These are phyloP conservation scores for Salminus brasiliensis DNA, from an alignment of 2,113 vertebrate genomes.

Conservation along the genomic window DNA sequence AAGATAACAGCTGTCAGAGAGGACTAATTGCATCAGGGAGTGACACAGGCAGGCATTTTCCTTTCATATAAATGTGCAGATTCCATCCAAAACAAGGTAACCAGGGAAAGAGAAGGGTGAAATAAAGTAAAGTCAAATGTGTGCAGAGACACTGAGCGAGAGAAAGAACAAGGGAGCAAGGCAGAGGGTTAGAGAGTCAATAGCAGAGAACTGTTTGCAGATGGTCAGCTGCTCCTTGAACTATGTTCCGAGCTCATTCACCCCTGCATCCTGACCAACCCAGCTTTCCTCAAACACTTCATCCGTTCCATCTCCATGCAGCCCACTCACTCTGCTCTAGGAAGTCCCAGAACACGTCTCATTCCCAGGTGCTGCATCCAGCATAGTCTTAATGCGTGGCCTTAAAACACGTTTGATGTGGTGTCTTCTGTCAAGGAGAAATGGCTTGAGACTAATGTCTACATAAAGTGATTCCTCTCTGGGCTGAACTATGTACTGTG, in stretches of 20 bases:
- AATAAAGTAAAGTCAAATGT: no score
- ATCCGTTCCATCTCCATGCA: constrained; percentile 41
- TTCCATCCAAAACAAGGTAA: constrained; percentile 43
- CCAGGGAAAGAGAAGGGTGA: no score
- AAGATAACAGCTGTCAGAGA: constrained; percentile 73
- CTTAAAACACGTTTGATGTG: constrained; percentile 29
- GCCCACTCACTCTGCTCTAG: constrained; percentile 40
- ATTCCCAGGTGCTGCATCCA: neutral
- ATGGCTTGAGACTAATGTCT: constrained; percentile 13
- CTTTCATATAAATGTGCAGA: constrained; percentile 10
- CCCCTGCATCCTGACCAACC: constrained; percentile 26
- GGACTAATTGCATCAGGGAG: constrained; percentile 64
- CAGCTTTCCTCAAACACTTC: constrained; percentile 38
- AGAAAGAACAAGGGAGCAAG: constrained; percentile 13
- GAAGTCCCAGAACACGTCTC: constrained; percentile 28
- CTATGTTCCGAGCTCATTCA: constrained; percentile 18
- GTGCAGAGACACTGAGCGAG: constrained; percentile 13
- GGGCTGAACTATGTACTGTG: constrained; percentile 29
- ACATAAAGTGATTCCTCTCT: constrained; percentile 2
- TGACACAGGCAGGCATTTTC: constrained; percentile 16
- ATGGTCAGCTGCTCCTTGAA: constrained; percentile 10
- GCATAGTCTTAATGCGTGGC: neutral
- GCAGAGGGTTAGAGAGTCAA: neutral
- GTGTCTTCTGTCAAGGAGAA: constrained; percentile 19
- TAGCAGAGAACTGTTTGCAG: neutral